Percentiles rank a stretch among this genome's conserved stretches.
phyloP scores from a whole-genome alignment of 2,888 invertebrate species.

The Meloe dianella region DNA sequence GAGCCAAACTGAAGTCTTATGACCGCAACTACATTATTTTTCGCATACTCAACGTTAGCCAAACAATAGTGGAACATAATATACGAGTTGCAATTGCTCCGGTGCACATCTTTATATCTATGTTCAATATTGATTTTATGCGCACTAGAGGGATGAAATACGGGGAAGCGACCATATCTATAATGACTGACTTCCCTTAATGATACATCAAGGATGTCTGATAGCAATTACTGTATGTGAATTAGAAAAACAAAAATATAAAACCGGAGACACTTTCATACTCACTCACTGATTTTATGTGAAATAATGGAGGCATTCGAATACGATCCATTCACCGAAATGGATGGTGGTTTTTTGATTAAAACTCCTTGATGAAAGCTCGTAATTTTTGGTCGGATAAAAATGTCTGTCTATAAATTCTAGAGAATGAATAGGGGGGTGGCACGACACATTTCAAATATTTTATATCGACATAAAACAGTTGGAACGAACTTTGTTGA shows the following conservation, averaged over 20 bases:
- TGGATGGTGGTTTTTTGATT: neutral
- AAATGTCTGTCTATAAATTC: neutral
- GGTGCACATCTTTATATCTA: neutral
- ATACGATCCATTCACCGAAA: neutral
- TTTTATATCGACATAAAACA: conserved; percentile 7
- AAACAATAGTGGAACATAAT: neutral
- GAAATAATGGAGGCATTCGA: neutral
- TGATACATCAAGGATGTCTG: neutral
- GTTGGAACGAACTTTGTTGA: neutral
- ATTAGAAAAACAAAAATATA: neutral
- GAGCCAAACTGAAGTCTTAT: neutral
- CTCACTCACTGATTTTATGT: neutral
- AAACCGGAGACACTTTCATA: neutral
- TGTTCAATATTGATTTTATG: conserved; percentile 6
- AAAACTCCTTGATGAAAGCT: neutral
- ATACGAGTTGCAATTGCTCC: neutral
- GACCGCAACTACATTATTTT: neutral
- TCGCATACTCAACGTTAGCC: neutral
- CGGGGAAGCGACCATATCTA: neutral
- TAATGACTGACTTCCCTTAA: neutral
- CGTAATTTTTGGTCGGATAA: neutral
- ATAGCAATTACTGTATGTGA: neutral
- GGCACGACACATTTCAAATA: conserved; percentile 4
- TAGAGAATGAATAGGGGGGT: neutral
- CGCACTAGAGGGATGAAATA: neutral